A percentile compares a stretch with the other conserved stretches of the same genome.
These are phyloP conservation scores for Hemistola chrysoprasaria DNA, from an alignment of 2,888 invertebrate genomes.

Conservation along the genomic window DNA sequence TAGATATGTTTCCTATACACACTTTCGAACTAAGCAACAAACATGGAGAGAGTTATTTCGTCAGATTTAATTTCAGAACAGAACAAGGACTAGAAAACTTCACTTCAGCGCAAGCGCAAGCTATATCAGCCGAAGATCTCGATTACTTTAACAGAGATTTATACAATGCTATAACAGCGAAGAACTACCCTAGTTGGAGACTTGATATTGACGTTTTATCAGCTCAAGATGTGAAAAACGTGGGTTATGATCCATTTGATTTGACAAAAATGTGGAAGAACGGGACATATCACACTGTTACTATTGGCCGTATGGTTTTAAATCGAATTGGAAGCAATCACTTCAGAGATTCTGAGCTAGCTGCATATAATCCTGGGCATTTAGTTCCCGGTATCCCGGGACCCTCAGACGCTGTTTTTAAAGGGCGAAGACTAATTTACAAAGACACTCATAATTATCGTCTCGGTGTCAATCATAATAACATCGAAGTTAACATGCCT, in stretches of 20 bases:
- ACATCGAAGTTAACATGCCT: slow-evolving; percentile 95
- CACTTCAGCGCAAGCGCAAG: slow-evolving; percentile 81
- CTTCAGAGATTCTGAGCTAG: slow-evolving; percentile 94
- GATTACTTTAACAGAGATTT: slow-evolving; percentile 91
- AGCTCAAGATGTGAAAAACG: slow-evolving; percentile 87
- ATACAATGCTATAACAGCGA: slow-evolving; percentile 90
- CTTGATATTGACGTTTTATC: slow-evolving; percentile 41
- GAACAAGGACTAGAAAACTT: slow-evolving; percentile 92
- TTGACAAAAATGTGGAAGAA: slow-evolving; percentile 89
- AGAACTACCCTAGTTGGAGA: slow-evolving; percentile 51
- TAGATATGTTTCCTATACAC: slow-evolving; percentile 95
- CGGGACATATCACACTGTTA: slow-evolving; percentile 86
- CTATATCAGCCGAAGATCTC: slow-evolving; percentile 87
- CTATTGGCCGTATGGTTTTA: slow-evolving; percentile 89
- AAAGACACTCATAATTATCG: slow-evolving; percentile 90
- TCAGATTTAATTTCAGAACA: slow-evolving; percentile 95
- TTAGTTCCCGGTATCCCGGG: slow-evolving; percentile 93
- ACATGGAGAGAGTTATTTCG: slow-evolving; percentile 86
- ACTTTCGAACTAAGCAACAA: slow-evolving; percentile 93
- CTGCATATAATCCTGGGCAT: slow-evolving; percentile 92
- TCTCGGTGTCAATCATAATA: slow-evolving; percentile 93
- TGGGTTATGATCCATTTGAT: slow-evolving; percentile 93
- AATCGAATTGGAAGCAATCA: slow-evolving; percentile 93
- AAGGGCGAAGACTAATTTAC: slow-evolving; percentile 90
- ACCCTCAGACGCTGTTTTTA: slow-evolving; percentile 93